Conservation (phyloP, 2,113 vertebrate genomes). For the Meriones unguiculatus region DNA sequence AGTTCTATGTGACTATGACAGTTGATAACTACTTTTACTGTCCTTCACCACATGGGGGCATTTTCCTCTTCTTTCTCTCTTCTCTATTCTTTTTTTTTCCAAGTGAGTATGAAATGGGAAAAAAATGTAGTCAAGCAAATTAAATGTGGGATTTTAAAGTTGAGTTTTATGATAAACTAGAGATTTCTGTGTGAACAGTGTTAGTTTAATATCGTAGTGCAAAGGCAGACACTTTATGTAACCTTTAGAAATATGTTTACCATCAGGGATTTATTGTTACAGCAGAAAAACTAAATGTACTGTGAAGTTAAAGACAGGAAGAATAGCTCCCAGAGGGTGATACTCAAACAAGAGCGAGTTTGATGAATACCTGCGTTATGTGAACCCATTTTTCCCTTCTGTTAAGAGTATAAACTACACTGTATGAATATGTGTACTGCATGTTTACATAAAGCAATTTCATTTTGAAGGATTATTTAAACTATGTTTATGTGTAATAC, state of each 20-base stretch:
- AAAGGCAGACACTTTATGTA: slow-evolving; percentile 71
- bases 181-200: slow-evolving; percentile 59
- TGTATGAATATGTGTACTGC: slow-evolving; percentile 79
- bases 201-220: slow-evolving; percentile 68
- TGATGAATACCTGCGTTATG: slow-evolving; percentile 47
- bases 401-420: slow-evolving; percentile 72
- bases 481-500: slow-evolving; percentile 74
- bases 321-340: slow-evolving; percentile 1
- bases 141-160: slow-evolving; percentile 53
- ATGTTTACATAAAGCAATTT: slow-evolving; percentile 83
- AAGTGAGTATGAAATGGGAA: slow-evolving; percentile 54
- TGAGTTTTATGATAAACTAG: slow-evolving; percentile 65
- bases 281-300: slow-evolving; percentile 77
- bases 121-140: slow-evolving; percentile 53
- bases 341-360: slow-evolving; percentile 4
- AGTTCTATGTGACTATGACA: background rate
- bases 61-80: background rate
- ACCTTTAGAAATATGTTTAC: slow-evolving; percentile 76
- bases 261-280: slow-evolving; percentile 82
- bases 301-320: slow-evolving; percentile 68
- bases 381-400: slow-evolving; percentile 57
- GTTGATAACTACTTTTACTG: background rate
- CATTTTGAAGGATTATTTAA: slow-evolving; percentile 76
- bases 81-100: background rate
- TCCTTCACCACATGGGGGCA: slow-evolving; percentile 10